Base-by-base conservation (phyloP, 2,888 invertebrate genomes). In the Cancer borealis region DNA sequence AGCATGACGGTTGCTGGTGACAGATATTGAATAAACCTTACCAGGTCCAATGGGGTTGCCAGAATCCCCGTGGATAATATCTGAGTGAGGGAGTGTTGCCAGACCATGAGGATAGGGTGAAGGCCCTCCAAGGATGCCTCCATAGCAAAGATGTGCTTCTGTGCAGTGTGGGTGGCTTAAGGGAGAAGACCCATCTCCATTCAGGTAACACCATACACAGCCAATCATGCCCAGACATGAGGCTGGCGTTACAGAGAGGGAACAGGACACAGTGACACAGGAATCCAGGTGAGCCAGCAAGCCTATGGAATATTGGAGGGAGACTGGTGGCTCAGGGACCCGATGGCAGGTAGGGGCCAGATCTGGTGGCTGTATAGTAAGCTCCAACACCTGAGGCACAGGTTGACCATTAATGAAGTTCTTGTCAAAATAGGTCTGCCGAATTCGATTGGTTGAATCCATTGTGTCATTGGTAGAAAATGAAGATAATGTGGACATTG, bases 201-300 rank as follows among this genome's bases (percentile, higher is more conserved):
- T 98, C 94, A 98, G 97, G 96, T 98, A 98, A 96, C 99, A 99
- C 99, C 99, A 99, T 96, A 99, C 98, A 96, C 99, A 99, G 94
- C 98, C 98, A 96, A 98, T 97, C 47, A 98, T 97, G 0, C 98
- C 98, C 90, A 97, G 96, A 96, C 97, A 97, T 49, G 96, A 96
- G 94, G 97, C 97, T 96, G n/a, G 96, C 0, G 93, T 92, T n/a
- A 84, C 47, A 73, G 94, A 89, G 30, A 88, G 73, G 12, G 89
- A 87, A 84, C 95, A 95, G 45, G 91, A 54, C 60, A 87, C 66
- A 21, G 93, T n/a, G 21, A 95, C 91, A 79, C 95, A 95, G 30
- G 94, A 46, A 39, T 93, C 94, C 49, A 95, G 79, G 60, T 95
- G 95, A 39, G 94, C 84, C 88, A 95, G 66, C 46, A 95, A 66